These are phyloP conservation scores for Rousettus madagascariensis DNA, from an alignment of 2,797 vertebrate species.

Conservation along the genomic window DNA sequence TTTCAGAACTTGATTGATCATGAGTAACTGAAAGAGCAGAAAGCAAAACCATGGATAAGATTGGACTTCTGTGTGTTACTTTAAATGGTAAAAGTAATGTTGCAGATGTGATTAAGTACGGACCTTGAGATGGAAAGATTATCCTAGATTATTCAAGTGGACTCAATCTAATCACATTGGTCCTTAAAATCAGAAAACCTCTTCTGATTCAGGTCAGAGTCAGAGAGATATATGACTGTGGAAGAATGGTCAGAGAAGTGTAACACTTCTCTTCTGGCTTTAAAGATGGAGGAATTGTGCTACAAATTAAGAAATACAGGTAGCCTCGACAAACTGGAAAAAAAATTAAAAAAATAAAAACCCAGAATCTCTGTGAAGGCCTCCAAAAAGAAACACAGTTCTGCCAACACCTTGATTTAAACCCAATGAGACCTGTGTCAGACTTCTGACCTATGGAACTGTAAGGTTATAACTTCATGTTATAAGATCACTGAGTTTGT, in stretches of 20 bases:
- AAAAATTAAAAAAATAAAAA: not conserved
- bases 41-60: not conserved
- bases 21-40: not conserved
- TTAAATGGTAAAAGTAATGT: constrained; percentile 20
- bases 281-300: not conserved
- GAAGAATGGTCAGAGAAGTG: not conserved
- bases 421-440: not conserved
- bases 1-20: not conserved
- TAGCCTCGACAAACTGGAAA: not conserved
- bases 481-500: not conserved
- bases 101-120: not conserved
- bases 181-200: constrained; percentile 14
- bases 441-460: not conserved
- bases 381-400: not conserved
- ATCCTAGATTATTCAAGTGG: not conserved
- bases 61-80: not conserved
- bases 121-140: not conserved
- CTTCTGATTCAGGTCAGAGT: not conserved
- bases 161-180: not conserved
- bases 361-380: not conserved
- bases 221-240: not conserved
- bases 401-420: not conserved
- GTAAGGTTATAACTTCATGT: not conserved
- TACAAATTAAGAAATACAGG: not conserved
- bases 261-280: not conserved